These are phyloP conservation scores for Vanessa cardui DNA, from an alignment of 2,888 invertebrate species.

Conservation along the genomic window DNA sequence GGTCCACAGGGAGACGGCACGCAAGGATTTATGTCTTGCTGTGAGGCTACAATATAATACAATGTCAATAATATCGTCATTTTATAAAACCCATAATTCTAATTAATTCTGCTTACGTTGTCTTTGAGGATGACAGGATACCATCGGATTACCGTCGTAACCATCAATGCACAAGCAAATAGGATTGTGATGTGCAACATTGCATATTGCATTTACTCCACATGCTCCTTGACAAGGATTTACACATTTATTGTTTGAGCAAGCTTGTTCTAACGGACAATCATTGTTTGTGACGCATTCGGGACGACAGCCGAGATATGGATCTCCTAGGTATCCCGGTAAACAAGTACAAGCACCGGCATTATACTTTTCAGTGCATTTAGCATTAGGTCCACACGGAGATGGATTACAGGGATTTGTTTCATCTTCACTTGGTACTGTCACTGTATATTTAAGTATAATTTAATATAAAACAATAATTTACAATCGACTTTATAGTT, in stretches of 20 bases:
- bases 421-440: slow-evolving; percentile 85
- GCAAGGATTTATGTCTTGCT: slow-evolving; percentile 84
- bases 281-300: slow-evolving; percentile 93
- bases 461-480: slow-evolving; percentile 9
- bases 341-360: slow-evolving; percentile 93
- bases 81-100: not conserved
- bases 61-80: slow-evolving; percentile 8
- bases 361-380: slow-evolving; percentile 91
- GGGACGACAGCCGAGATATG: slow-evolving; percentile 92
- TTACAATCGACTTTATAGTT: not conserved
- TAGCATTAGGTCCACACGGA: slow-evolving; percentile 93
- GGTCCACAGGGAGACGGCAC: slow-evolving; percentile 90
- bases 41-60: slow-evolving; percentile 59
- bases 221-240: slow-evolving; percentile 93
- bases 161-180: slow-evolving; percentile 90
- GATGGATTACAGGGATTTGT: slow-evolving; percentile 91
- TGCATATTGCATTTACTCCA: slow-evolving; percentile 90
- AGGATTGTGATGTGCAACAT: slow-evolving; percentile 91
- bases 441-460: slow-evolving; percentile 62
- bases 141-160: slow-evolving; percentile 89
- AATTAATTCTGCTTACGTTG: slow-evolving; percentile 62
- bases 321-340: slow-evolving; percentile 93
- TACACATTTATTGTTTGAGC: slow-evolving; percentile 92
- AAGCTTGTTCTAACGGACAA: slow-evolving; percentile 89
- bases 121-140: slow-evolving; percentile 77